Conservation (phyloP, 2,113 vertebrate genomes). For the Elephantulus edwardii region DNA sequence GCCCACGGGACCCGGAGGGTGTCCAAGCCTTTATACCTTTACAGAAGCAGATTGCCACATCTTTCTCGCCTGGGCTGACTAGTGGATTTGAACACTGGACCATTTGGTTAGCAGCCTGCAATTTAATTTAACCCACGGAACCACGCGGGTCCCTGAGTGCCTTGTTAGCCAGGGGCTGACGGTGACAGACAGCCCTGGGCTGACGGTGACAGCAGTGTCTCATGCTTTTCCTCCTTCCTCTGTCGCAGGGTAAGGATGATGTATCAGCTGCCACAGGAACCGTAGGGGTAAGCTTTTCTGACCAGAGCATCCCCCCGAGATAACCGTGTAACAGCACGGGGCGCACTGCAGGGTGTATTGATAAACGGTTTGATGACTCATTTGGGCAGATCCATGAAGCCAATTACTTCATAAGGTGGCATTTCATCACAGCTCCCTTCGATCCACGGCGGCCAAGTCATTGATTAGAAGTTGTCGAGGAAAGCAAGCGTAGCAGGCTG, state of each 20-base stretch:
- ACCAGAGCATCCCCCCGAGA: constrained; percentile 53
- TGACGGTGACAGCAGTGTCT: constrained; percentile 45
- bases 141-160: no score
- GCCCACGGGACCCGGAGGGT: no score
- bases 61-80: no score
- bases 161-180: no score
- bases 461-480: constrained; percentile 75
- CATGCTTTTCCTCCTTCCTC: constrained; percentile 37
- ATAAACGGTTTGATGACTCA: constrained; percentile 80
- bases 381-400: constrained; percentile 80
- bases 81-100: no score
- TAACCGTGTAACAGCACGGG: constrained; percentile 25
- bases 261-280: constrained; percentile 65
- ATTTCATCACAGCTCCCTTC: constrained; percentile 77
- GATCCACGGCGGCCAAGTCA: constrained; percentile 75
- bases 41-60: no score
- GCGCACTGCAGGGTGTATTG: constrained; percentile 71
- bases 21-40: no score
- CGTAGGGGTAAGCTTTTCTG: constrained; percentile 67
- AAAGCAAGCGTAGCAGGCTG: constrained; percentile 32
- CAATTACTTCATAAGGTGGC: constrained; percentile 82
- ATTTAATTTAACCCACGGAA: no score
- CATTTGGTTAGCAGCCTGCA: no score
- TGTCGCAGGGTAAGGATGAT: constrained; percentile 62
- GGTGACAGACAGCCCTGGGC: constrained; percentile 59